A percentile compares a stretch with the other conserved stretches of the same genome.
Conservation (phyloP, 2,888 invertebrate species). For the Tachina grossa region DNA sequence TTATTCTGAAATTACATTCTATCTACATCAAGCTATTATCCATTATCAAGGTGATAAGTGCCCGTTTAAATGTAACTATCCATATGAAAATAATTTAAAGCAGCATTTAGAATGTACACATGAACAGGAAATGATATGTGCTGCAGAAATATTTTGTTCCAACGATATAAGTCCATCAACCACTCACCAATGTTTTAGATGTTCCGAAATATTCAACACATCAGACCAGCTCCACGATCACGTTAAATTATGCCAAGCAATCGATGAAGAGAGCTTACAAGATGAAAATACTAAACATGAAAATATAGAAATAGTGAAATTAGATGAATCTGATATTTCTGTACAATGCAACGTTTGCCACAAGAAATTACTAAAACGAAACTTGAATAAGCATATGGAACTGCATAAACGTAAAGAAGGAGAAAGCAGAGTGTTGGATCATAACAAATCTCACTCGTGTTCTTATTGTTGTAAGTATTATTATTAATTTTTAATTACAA, state of each 20-base stretch:
- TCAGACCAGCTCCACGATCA: constrained; percentile 55
- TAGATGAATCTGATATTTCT: constrained; percentile 32
- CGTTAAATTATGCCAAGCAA: constrained; percentile 39
- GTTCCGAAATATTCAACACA: constrained; percentile 59
- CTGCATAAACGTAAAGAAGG: constrained; percentile 70
- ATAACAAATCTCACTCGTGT: constrained; percentile 65
- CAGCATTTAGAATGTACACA: constrained; percentile 51
- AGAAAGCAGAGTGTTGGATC: constrained; percentile 33
- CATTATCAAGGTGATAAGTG: constrained; percentile 53
- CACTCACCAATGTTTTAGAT: constrained; percentile 64
- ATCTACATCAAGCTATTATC: constrained; percentile 49
- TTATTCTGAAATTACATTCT: constrained; percentile 20
- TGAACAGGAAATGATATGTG: neutral
- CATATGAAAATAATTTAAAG: constrained; percentile 31
- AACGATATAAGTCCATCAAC: neutral
- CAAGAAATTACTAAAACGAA: constrained; percentile 67
- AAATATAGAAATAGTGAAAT: constrained; percentile 37
- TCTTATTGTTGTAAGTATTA: constrained; percentile 73
- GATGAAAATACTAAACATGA: constrained; percentile 11
- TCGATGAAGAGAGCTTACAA: neutral
- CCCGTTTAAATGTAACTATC: constrained; percentile 33
- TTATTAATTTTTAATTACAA: neutral
- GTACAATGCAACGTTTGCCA: constrained; percentile 71
- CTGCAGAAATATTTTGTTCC: neutral
- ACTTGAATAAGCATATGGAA: constrained; percentile 71